Base-by-base conservation (phyloP, 2,888 invertebrate species). In the Thumatha senex region DNA sequence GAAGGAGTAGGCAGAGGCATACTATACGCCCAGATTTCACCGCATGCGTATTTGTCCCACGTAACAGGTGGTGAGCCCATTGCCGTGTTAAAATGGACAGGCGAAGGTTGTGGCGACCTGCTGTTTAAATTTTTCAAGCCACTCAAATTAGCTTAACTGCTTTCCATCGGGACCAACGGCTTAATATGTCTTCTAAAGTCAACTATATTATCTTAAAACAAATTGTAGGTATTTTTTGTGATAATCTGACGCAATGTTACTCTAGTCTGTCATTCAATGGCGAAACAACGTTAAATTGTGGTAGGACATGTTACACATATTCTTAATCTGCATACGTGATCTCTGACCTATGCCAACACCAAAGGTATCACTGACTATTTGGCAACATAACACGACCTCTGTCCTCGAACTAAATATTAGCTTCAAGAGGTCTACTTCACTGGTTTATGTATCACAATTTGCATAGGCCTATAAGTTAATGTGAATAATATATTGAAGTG, bases 211-310 rank as follows among this genome's bases (percentile, higher is more conserved):
- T 15, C 42, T 15, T 43, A 2, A 15, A 36, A 30, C n/a, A 30
- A 30, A 38, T 31, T 24, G 14, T 33, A 1, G 3, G 3, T 18
- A 34, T 43, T 56, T 54, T 61, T 43, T 40, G 11, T 5, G 11
- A 24, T 11, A 24, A 18, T 29, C 24, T 51, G 55, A 58, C 52
- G 49, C 49, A 60, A 60, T 48, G 15, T 46, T 48, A 10, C 33
- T 1, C 12, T 40, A 43, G 24, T 46, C 29, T 33, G 39, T 67
- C 64, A 34, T 40, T 66, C 64, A 54, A 57, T 61, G 43, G 42
- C 43, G 55, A 60, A 56, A 58, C 39, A 52, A 54, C 70, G 70
- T 73, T 63, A 65, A 72, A 70, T 82, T 82, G 82, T 56, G 79
- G 81, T 81, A 82, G 80, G 80, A 71, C 80, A 47, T 51, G 59